A percentile compares a stretch with the other conserved stretches of the same genome.
These are phyloP conservation scores for Carcina quercana DNA, from an alignment of 2,888 invertebrate species.

Conservation along the genomic window DNA sequence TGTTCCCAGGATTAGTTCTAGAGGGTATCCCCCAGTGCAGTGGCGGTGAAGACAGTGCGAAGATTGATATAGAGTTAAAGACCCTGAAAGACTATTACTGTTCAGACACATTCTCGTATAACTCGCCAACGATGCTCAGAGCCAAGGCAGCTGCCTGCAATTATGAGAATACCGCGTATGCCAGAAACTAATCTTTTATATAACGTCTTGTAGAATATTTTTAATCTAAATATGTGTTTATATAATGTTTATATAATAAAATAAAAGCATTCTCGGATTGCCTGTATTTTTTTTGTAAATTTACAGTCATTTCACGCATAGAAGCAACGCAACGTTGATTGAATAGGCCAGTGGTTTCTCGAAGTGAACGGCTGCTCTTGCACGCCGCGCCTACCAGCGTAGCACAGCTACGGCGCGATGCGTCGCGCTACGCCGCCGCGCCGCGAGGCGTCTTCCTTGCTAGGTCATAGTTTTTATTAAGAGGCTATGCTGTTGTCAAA, in stretches of 20 bases:
- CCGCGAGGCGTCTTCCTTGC: too few species aligned
- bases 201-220: too few species aligned
- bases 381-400: too few species aligned
- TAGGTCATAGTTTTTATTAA: too few species aligned
- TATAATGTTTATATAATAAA: background rate
- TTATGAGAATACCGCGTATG: slow-evolving; percentile 2
- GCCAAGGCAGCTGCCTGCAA: slow-evolving; percentile 39
- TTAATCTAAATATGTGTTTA: background rate
- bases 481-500: too few species aligned
- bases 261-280: background rate
- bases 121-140: slow-evolving; percentile 53
- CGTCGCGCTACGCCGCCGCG: too few species aligned
- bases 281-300: background rate
- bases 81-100: slow-evolving; percentile 50
- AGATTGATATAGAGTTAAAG: slow-evolving; percentile 39
- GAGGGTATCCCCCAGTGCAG: slow-evolving; percentile 15
- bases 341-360: too few species aligned
- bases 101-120: slow-evolving; percentile 49
- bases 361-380: too few species aligned
- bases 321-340: too few species aligned
- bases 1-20: slow-evolving; percentile 30
- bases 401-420: too few species aligned
- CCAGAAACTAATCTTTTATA: slow-evolving; percentile 8
- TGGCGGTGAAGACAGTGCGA: background rate
- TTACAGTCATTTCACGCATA: too few species aligned